A percentile compares a stretch with the other conserved stretches of the same genome.
These are phyloP conservation scores for Ageneiosus marmoratus DNA, from an alignment of 2,113 vertebrate species.

Conservation along the genomic window DNA sequence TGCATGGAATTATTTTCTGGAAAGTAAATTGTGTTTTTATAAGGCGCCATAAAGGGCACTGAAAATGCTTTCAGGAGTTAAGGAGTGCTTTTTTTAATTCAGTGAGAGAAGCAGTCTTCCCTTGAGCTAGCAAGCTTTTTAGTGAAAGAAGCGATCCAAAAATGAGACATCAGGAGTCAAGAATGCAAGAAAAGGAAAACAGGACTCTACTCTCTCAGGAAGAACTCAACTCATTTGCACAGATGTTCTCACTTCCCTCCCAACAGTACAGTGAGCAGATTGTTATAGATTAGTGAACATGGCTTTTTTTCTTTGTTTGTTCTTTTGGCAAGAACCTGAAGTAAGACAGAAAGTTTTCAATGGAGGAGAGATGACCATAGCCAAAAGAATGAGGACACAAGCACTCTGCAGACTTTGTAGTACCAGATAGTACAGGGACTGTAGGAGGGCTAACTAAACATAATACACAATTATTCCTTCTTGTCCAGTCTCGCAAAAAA, in stretches of 20 bases:
- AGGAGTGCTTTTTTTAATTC: neutral
- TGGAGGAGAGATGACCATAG: neutral
- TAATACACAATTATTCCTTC: neutral
- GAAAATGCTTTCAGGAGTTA: constrained; percentile 15
- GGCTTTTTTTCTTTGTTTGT: neutral
- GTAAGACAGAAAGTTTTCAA: neutral
- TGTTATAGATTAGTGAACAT: constrained; percentile 33
- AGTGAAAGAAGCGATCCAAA: constrained; percentile 3
- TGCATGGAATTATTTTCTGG: neutral
- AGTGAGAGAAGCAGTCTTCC: constrained; percentile 12
- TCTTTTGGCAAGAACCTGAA: constrained; percentile 4
- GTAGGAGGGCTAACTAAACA: constrained; percentile 7
- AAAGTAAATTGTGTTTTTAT: neutral
- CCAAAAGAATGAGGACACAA: constrained; percentile 18
- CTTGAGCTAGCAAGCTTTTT: constrained; percentile 2
- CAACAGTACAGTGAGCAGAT: constrained; percentile 35
- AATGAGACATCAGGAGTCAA: constrained; percentile 37
- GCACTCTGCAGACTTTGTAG: neutral
- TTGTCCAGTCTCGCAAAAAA: neutral
- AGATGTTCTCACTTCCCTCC: constrained; percentile 38
- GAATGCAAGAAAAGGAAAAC: constrained; percentile 29
- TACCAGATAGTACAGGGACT: neutral
- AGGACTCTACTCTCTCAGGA: constrained; percentile 29
- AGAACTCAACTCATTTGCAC: constrained; percentile 17
- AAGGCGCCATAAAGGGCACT: neutral